phyloP scores from a whole-genome alignment of 1,140 invertebrate genomes.

The Hormaphis cornu region DNA sequence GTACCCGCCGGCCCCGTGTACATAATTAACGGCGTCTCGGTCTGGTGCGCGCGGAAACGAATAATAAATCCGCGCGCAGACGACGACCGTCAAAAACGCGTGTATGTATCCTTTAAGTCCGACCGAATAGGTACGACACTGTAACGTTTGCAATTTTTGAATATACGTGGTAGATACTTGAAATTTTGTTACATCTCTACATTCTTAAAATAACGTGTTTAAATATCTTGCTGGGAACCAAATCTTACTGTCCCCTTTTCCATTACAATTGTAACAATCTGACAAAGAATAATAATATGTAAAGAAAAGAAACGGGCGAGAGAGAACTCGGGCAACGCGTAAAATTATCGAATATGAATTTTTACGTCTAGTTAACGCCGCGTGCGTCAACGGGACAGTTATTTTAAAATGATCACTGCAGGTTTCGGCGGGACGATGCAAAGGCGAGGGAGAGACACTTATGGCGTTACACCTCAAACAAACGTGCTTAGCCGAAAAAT shows the following conservation, averaged over 20 bases:
- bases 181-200: too few relatives aligned
- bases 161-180: too few relatives aligned
- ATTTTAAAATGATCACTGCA: conserved; percentile 26
- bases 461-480: conserved; percentile 31
- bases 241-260: too few relatives aligned
- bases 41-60: conserved; percentile 15
- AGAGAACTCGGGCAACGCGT: neutral
- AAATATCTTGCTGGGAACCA: too few relatives aligned
- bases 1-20: conserved; percentile 17
- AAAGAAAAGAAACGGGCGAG: too few relatives aligned
- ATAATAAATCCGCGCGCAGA: conserved; percentile 3
- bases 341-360: conserved; percentile 30
- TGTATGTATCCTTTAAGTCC: too few relatives aligned
- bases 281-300: too few relatives aligned
- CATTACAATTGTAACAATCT: too few relatives aligned
- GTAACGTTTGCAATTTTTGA: too few relatives aligned
- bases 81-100: neutral
- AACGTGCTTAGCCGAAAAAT: too few relatives aligned
- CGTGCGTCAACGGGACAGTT: neutral
- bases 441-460: conserved; percentile 11
- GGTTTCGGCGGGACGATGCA: neutral
- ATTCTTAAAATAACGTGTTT: too few relatives aligned
- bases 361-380: conserved; percentile 26
- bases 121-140: too few relatives aligned
- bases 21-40: conserved; percentile 25